These are phyloP conservation scores for Tetragnatha montana DNA, from an alignment of 2,888 invertebrate genomes.

Conservation along the genomic window DNA sequence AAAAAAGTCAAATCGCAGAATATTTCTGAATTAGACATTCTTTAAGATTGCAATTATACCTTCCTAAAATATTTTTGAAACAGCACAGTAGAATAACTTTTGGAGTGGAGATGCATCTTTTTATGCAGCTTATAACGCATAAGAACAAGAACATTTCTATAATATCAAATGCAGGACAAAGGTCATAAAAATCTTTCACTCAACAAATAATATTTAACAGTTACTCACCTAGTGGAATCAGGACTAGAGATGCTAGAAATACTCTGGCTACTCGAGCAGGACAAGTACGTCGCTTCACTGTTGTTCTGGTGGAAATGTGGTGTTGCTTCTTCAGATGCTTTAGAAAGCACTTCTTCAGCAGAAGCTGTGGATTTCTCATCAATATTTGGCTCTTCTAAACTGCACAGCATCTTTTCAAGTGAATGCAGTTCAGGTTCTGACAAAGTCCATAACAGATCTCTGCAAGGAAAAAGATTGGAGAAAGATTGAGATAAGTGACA, in stretches of 20 bases:
- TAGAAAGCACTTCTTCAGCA: constrained; percentile 39
- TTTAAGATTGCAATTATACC: no score
- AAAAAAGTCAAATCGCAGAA: no score
- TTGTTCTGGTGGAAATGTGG: constrained; percentile 87
- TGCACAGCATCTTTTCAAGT: constrained; percentile 91
- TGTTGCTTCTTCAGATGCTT: constrained; percentile 80
- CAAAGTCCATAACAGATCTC: constrained; percentile 91
- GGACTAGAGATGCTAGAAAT: constrained; percentile 67
- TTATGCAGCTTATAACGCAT: no score
- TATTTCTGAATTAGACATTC: no score
- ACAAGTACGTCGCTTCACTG: constrained; percentile 77
- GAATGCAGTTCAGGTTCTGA: constrained; percentile 88
- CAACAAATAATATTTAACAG: constrained; percentile 92
- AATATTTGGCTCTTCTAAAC: constrained; percentile 84
- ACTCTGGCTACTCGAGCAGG: constrained; percentile 72
- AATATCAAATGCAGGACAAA: no score
- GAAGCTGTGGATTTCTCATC: constrained; percentile 47
- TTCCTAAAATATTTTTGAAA: no score
- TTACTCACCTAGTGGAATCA: constrained; percentile 69
- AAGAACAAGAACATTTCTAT: no score
- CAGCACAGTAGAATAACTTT: no score
- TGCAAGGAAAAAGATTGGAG: constrained; percentile 74
- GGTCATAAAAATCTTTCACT: no score
- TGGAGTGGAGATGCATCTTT: no score
- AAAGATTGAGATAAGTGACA: constrained; percentile 3